Base-by-base conservation (phyloP, 2,888 invertebrate genomes). In the Entomobrya proxima region DNA sequence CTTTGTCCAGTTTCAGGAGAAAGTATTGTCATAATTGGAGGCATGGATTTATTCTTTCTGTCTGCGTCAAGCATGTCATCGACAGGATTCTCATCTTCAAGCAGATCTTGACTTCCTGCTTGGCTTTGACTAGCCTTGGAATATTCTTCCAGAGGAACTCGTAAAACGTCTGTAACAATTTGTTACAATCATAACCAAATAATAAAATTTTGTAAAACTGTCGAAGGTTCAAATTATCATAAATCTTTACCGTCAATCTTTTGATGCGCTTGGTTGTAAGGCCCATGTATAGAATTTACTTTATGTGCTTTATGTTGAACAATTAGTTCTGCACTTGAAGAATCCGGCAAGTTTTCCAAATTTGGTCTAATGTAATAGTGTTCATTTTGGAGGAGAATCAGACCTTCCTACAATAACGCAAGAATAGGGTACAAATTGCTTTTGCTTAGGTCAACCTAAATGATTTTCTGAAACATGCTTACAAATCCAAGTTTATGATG, bases 401-500 rank as follows among this genome's bases (percentile, higher is more conserved):
- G 75, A 1, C 85, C 85, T 67, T 85, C 85, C 85, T 85, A 37
- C 0, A 9, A 72, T 72, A 32, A 11, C n/a, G 40, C n/a, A n/a
- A n/a, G 11, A 35, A n/a, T 6, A 61, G 32, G 3, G n/a, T n/a
- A n/a, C n/a, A n/a, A n/a, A n/a, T n/a, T n/a, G n/a, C n/a, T n/a
- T n/a, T n/a, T 50, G 5, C 47, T 18, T 61, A n/a, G n/a, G n/a
- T n/a, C n/a, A 18, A 15, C 30, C 40, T 3, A 35, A 61, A 15
- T 61, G n/a, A n/a, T n/a, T n/a, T n/a, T n/a, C n/a, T n/a, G n/a
- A n/a, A n/a, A n/a, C n/a, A n/a, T 21, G n/a, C 76, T 78, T 67
- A 85, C 85, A 75, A 85, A 85, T 37, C 79, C 85, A 37, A 47
- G n/a, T 40, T 80, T 32, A 67, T 85, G 80, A 44, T 80, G 74